Conservation (phyloP, 2,113 vertebrate species). For the Oncorhynchus clarkii region DNA sequence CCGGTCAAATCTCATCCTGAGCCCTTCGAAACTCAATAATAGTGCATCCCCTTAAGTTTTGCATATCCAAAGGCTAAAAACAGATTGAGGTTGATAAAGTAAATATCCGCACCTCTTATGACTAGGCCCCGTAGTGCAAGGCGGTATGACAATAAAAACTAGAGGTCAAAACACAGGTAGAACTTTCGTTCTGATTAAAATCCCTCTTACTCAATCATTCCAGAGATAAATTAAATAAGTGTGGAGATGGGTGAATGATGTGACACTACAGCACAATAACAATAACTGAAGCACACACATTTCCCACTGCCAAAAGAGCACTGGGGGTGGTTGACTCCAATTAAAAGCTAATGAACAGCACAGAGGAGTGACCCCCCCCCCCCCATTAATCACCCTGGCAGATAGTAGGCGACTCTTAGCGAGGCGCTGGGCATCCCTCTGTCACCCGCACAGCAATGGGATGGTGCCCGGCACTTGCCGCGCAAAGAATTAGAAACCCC, state of each 20-base stretch:
- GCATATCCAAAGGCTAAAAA: background rate
- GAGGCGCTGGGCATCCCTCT: background rate
- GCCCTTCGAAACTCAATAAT: background rate
- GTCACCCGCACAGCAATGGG: background rate
- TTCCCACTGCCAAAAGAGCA: constrained; percentile 26
- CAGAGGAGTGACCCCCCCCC: background rate
- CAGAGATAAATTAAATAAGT: background rate
- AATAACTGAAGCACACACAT: constrained; percentile 26
- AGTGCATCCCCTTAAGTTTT: background rate
- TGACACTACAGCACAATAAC: constrained; percentile 11
- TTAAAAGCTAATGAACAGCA: constrained; percentile 38
- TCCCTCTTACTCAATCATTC: background rate
- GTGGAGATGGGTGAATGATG: background rate
- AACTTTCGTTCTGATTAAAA: background rate
- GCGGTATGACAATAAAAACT: background rate
- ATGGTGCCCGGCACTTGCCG: background rate
- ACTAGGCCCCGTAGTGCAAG: background rate
- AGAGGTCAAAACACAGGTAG: background rate
- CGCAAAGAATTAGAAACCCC: background rate
- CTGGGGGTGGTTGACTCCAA: constrained; percentile 21
- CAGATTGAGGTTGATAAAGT: background rate
- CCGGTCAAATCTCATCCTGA: background rate
- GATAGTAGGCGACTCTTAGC: constrained; percentile 5
- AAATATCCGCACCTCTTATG: background rate
- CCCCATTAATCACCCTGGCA: constrained; percentile 30